Conservation (phyloP, 2,888 invertebrate species). For the Nomada ferruginata region DNA sequence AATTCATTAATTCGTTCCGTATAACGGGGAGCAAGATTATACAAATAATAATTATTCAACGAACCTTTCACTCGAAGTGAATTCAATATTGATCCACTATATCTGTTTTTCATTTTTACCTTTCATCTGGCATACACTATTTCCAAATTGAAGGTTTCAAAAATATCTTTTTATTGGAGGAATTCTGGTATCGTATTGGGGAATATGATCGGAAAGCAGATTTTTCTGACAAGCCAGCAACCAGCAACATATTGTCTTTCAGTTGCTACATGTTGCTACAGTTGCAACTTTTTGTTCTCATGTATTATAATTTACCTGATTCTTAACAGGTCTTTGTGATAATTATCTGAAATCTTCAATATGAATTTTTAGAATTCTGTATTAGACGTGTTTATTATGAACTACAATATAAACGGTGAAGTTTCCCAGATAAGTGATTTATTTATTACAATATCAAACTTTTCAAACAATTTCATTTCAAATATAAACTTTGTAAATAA, state of each 20-base stretch:
- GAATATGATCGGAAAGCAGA: constrained; percentile 29
- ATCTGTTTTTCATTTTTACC: neutral
- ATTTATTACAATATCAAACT: no score
- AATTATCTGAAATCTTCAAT: no score
- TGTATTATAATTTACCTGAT: no score
- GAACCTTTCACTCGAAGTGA: neutral
- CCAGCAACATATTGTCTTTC: constrained; percentile 24
- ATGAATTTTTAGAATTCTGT: no score
- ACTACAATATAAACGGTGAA: no score
- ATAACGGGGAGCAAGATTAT: neutral
- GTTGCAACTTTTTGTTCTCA: no score
- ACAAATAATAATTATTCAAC: constrained; percentile 13
- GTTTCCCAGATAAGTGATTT: no score
- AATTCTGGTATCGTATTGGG: constrained; percentile 8
- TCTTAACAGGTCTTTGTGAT: no score
- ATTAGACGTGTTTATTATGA: no score
- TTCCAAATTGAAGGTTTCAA: neutral
- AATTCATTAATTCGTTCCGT: neutral
- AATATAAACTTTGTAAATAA: no score
- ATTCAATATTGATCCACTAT: no score
- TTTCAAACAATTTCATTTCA: no score
- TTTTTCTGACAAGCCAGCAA: constrained; percentile 19
- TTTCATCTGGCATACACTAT: neutral
- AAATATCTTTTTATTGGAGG: neutral
- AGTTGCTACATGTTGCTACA: constrained; percentile 5